These are phyloP conservation scores for Umimayanthus kanabou DNA, from an alignment of 92 coral and sea anemone species.

Conservation along the genomic window DNA sequence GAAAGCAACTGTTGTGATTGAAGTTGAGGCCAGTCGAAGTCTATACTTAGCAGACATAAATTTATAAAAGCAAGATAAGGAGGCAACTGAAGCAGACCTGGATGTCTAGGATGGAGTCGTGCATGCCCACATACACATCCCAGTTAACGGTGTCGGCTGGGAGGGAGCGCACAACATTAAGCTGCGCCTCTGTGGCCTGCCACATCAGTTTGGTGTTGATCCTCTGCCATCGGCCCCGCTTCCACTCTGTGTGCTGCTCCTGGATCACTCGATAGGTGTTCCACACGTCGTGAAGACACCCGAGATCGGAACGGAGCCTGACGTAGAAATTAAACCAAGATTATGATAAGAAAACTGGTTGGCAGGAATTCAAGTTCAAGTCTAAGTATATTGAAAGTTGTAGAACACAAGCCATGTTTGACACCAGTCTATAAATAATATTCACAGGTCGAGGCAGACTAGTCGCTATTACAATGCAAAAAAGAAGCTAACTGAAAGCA, in stretches of 20 bases:
- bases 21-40: not conserved
- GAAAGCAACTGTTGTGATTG: too few species aligned
- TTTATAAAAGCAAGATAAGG: not conserved
- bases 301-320: constrained; percentile 90
- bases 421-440: too few species aligned
- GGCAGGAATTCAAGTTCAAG: not conserved
- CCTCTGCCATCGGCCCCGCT: constrained; percentile 98
- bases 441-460: too few species aligned
- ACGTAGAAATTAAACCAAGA: not conserved
- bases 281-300: constrained; percentile 97
- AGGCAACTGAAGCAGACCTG: constrained; percentile 78
- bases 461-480: too few species aligned
- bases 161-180: constrained; percentile 73
- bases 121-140: constrained; percentile 95
- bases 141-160: constrained; percentile 78
- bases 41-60: not conserved
- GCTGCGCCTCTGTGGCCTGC: constrained; percentile 89
- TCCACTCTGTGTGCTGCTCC: constrained; percentile 97
- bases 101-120: constrained; percentile 79
- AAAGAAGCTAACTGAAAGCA: too few species aligned
- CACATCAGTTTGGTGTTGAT: constrained; percentile 94
- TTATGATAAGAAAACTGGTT: not conserved
- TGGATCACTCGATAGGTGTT: constrained; percentile 84
- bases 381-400: too few species aligned
- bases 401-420: too few species aligned